Conservation (phyloP, 2,888 invertebrate genomes). For the Toxonevra muliebris region DNA sequence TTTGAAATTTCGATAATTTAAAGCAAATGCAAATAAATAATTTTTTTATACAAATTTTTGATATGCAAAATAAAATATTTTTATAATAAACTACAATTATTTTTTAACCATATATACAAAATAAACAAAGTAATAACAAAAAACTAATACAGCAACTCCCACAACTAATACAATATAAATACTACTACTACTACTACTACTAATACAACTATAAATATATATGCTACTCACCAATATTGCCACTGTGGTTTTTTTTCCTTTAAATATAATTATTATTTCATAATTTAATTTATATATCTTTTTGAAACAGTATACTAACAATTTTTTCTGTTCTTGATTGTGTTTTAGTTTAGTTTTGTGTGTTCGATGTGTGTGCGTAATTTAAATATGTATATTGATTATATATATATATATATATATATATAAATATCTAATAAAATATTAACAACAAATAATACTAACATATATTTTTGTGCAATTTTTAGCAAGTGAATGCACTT, state of each 20-base stretch:
- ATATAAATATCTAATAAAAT: conserved; percentile 14
- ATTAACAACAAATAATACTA: conserved; percentile 12
- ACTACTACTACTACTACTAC: conserved; percentile 21
- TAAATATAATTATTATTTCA: conserved; percentile 1
- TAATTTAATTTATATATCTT: neutral
- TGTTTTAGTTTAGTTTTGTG: conserved; percentile 25
- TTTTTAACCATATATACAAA: neutral
- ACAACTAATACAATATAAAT: conserved; percentile 29
- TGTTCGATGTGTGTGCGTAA: conserved; percentile 36
- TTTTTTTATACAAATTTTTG: conserved; percentile 16
- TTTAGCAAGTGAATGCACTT: conserved; percentile 42
- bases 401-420: no score
- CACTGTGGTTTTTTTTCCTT: conserved; percentile 18
- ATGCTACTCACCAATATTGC: conserved; percentile 28
- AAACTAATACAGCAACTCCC: conserved; percentile 16
- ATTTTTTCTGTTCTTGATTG: conserved; percentile 36
- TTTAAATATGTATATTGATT: conserved; percentile 22
- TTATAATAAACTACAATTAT: conserved; percentile 1
- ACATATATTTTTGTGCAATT: conserved; percentile 35
- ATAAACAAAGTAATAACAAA: conserved; percentile 17
- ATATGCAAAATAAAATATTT: neutral
- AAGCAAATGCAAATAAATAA: conserved; percentile 30
- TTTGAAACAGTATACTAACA: conserved; percentile 7
- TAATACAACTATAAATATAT: conserved; percentile 17
- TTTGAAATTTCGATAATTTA: conserved; percentile 51